Evolutionary conservation across 1,140 invertebrate species (phyloP).

Genomic region (Parapsyche elsis): DNA sequence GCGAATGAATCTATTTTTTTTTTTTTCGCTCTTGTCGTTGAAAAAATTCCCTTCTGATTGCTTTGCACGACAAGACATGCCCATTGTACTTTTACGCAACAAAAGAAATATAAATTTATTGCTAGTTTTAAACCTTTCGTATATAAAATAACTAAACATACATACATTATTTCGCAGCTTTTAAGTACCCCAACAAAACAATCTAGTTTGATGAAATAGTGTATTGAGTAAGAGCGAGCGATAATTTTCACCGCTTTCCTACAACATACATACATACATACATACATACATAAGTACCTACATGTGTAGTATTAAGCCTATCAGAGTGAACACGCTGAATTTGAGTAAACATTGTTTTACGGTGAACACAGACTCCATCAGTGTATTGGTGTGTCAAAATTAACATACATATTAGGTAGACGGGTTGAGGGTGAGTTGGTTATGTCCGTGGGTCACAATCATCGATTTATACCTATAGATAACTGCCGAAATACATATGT

Average conservation of each 20-base stretch:
- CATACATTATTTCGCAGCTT: no score
- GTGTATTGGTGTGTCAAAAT: constrained; percentile 20
- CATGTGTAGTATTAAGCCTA: no score
- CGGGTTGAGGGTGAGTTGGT: constrained; percentile 28
- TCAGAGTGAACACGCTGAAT: not conserved
- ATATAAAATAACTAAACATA: no score
- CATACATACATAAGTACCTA: no score
- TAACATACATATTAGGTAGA: constrained; percentile 50
- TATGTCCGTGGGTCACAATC: not conserved
- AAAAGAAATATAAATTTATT: not conserved
- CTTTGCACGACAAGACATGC: not conserved
- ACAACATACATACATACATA: no score
- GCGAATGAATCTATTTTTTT: constrained; percentile 30
- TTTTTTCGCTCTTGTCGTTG: not conserved
- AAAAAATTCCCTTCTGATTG: not conserved
- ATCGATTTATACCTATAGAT: not conserved
- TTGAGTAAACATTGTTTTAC: not conserved
- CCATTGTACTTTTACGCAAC: not conserved
- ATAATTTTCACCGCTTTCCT: no score
- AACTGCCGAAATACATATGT: not conserved
- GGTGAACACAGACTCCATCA: not conserved
- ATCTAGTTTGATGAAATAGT: no score
- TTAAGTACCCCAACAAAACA: no score
- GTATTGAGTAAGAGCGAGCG: no score
- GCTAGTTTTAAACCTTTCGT: no score